Conservation (phyloP, 1,140 invertebrate species). For the Lerema accius region DNA sequence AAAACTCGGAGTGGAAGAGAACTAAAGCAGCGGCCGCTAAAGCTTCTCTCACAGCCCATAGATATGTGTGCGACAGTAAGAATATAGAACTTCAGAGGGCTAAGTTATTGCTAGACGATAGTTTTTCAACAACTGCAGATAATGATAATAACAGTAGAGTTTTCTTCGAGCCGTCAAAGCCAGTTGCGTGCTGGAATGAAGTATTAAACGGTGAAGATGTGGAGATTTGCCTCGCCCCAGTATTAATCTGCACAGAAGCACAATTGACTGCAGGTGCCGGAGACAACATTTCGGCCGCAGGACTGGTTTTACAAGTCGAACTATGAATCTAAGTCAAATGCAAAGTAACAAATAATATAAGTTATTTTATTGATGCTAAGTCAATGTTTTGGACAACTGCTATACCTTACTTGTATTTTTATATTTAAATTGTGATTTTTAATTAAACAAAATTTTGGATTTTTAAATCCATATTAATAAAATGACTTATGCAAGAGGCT, state of each 20-base stretch:
- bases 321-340: slow-evolving; percentile 50
- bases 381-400: no score
- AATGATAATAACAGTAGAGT: slow-evolving; percentile 84
- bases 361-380: not conserved
- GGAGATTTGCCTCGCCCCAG: slow-evolving; percentile 92
- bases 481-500: no score
- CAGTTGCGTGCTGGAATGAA: slow-evolving; percentile 94
- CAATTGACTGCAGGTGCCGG: slow-evolving; percentile 93
- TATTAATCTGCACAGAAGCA: slow-evolving; percentile 92
- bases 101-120: slow-evolving; percentile 91
- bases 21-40: slow-evolving; percentile 92
- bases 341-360: slow-evolving; percentile 22
- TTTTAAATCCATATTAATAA: no score
- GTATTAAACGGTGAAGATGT: slow-evolving; percentile 79
- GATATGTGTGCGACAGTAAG: slow-evolving; percentile 92
- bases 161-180: slow-evolving; percentile 86
- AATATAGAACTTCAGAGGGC: slow-evolving; percentile 88
- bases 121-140: slow-evolving; percentile 88
- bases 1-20: slow-evolving; percentile 88
- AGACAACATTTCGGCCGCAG: slow-evolving; percentile 94
- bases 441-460: no score
- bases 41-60: slow-evolving; percentile 92
- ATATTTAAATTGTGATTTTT: no score
- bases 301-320: slow-evolving; percentile 89
- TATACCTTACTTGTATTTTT: no score